phyloP scores from a whole-genome alignment of 2,888 invertebrate species.

The Eupsilia transversa region DNA sequence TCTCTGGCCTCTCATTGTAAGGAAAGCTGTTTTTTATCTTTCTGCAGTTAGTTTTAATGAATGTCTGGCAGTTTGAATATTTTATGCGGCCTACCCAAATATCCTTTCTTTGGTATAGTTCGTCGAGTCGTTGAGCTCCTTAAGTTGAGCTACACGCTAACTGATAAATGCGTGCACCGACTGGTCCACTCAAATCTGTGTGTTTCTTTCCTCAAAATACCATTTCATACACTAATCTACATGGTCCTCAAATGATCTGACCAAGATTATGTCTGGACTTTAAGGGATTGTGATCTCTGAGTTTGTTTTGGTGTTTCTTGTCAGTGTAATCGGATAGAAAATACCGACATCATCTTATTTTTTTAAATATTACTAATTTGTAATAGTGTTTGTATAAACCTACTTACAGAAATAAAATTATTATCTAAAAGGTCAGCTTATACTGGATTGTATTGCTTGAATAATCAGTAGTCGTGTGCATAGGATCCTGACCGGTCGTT shows the following conservation, averaged over 20 bases:
- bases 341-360: too few relatives aligned
- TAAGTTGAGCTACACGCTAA: neutral
- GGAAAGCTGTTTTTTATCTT: neutral
- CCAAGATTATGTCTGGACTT: neutral
- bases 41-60: neutral
- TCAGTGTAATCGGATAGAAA: neutral
- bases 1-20: neutral
- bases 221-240: neutral
- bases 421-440: neutral
- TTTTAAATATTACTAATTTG: neutral
- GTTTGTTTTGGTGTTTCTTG: neutral
- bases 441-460: neutral
- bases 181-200: neutral
- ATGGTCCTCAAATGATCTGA: neutral
- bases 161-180: too few relatives aligned
- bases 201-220: neutral
- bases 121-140: neutral
- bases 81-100: neutral
- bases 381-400: neutral
- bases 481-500: slow-evolving; percentile 11
- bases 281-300: neutral
- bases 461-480: neutral
- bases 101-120: neutral
- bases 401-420: neutral
- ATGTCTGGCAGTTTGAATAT: neutral